Conservation (phyloP, 2,888 invertebrate genomes). For the Imbricaverruca yamaguchii region DNA sequence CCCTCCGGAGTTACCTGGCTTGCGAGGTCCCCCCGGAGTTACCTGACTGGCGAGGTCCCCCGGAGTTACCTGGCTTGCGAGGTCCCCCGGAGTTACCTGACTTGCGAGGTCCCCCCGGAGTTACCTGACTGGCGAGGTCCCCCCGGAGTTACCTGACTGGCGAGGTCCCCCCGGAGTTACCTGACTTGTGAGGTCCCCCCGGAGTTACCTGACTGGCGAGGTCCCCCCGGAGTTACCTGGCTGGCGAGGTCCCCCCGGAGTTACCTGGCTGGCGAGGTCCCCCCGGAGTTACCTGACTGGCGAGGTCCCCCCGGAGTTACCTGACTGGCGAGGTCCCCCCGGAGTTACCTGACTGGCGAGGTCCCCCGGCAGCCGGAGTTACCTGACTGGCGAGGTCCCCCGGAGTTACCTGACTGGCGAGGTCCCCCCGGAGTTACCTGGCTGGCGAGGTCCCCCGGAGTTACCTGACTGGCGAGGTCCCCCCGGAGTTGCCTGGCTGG, state of each 20-base stretch:
- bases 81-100: constrained; percentile 84
- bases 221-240: constrained; percentile 57
- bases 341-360: constrained; percentile 56
- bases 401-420: constrained; percentile 63
- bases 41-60: constrained; percentile 68
- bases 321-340: constrained; percentile 70
- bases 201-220: constrained; percentile 56
- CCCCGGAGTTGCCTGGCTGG: constrained; percentile 59
- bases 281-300: constrained; percentile 59
- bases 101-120: too few species aligned
- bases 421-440: constrained; percentile 58
- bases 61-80: constrained; percentile 63
- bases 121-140: constrained; percentile 60
- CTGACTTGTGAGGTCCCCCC: constrained; percentile 70
- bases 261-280: constrained; percentile 60
- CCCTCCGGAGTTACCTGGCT: constrained; percentile 55
- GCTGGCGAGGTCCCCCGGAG: constrained; percentile 73
- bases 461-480: constrained; percentile 60
- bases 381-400: constrained; percentile 68
- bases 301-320: constrained; percentile 60
- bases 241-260: constrained; percentile 67
- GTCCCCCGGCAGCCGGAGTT: constrained; percentile 69
- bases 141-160: constrained; percentile 59
- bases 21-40: constrained; percentile 62
- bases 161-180: constrained; percentile 60